Evolutionary conservation across 2,888 invertebrate species (phyloP), one percentile per base, ranked within the genome.

Genomic region (Cephonodes hylas): DNA sequence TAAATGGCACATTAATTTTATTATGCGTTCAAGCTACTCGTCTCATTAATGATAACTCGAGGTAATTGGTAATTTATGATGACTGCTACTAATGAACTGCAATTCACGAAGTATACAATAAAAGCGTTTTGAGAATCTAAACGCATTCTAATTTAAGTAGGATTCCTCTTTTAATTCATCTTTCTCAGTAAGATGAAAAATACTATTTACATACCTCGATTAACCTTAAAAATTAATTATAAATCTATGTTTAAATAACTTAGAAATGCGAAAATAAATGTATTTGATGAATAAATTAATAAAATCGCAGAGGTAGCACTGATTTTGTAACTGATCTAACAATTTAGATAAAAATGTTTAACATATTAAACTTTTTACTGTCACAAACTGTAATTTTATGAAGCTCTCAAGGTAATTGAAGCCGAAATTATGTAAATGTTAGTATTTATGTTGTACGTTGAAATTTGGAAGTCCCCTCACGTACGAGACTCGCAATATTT

Each of bases 401-500:
- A 58, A 58, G 58, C 45, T 15, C 25, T 64, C 61, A 65, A 60
- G 63, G 66, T 68, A 66, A 67, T 63, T 66, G 62, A 60, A 66
- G 64, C 65, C 59, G 63, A 62, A 68, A 67, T 62, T 62, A 42
- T 46, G 59, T 58, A 44, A 60, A 63, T 59, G 63, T 22, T 42
- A 61, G 59, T 61, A 58, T 68, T 60, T 64, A 64, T 63, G 63
- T 58, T 23, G 63, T 61, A 61, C 62, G 67, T 66, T 69, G 68
- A 71, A 76, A 75, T 75, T 75, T 69, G 67, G 68, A 65, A 75
- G 63, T 42, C 75, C 53, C 60, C 59, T 69, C 82, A 80, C 82
- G 81, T 76, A 64, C 69, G 64, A 62, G 63, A 69, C 66, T 70
- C 66, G 72, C 76, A 77, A 82, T 84, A 84, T 85, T 81, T 86